phyloP scores from a whole-genome alignment of 2,797 vertebrate species.

The Peromyscus aztecus region DNA sequence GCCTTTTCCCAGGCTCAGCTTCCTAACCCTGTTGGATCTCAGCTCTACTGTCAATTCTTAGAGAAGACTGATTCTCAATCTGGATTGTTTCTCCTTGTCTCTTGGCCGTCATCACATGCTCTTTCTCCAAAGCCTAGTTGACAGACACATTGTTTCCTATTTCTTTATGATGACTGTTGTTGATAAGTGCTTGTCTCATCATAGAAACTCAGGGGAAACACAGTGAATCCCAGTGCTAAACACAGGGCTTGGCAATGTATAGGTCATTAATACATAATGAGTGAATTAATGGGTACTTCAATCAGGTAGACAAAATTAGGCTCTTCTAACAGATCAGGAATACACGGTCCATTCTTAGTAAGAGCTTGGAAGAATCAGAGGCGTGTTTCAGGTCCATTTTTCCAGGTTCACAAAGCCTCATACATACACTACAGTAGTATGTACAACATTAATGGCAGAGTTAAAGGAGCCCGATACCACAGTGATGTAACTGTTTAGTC shows the following conservation, averaged over 20 bases:
- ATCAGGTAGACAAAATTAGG: background rate
- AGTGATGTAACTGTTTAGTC: background rate
- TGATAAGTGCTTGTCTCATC: background rate
- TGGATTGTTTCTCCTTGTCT: background rate
- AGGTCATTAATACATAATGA: constrained; percentile 3
- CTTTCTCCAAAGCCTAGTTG: background rate
- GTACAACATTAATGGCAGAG: background rate
- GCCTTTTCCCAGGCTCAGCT: background rate
- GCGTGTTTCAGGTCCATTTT: background rate
- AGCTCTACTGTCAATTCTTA: background rate
- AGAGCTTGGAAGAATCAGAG: background rate
- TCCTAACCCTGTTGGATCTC: background rate
- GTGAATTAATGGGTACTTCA: background rate
- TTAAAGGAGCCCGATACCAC: background rate
- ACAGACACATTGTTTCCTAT: background rate
- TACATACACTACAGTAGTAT: no score
- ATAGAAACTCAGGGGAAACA: background rate
- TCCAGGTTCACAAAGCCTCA: background rate
- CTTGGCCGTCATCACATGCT: background rate
- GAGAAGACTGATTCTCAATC: background rate
- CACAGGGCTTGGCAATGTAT: background rate
- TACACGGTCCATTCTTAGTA: background rate
- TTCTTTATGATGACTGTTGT: background rate
- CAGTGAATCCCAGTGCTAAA: background rate
- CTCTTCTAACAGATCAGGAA: background rate